These are phyloP conservation scores for Crenuchus spilurus DNA, from an alignment of 2,797 vertebrate species.

Conservation along the genomic window DNA sequence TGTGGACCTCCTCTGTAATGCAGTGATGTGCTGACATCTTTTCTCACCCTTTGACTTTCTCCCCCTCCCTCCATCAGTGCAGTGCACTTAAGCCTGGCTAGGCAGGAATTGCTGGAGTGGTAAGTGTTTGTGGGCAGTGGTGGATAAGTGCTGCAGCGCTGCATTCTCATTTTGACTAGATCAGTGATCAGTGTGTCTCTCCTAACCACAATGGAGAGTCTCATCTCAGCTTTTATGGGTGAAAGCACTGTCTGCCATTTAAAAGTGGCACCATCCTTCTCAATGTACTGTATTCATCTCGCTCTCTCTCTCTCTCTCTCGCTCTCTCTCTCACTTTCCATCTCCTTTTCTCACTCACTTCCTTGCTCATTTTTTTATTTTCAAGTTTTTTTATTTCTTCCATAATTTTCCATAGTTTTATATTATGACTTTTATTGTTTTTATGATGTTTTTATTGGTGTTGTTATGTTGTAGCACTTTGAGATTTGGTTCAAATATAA, in stretches of 20 bases:
- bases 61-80: conserved; percentile 3
- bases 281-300: conserved; percentile 41
- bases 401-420: too few species aligned
- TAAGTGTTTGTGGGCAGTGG: conserved; percentile 41
- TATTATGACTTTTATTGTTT: too few species aligned
- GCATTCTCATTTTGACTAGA: conserved; percentile 18
- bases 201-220: conserved; percentile 13
- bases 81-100: conserved; percentile 18
- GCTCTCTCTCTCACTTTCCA: conserved; percentile 50
- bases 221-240: conserved; percentile 17
- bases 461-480: too few species aligned
- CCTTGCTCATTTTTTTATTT: too few species aligned
- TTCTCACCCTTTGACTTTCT: not conserved
- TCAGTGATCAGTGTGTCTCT: conserved; percentile 18
- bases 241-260: conserved; percentile 19
- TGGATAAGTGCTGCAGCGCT: conserved; percentile 21
- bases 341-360: conserved; percentile 28
- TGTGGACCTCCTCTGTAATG: not conserved
- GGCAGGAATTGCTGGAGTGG: conserved; percentile 18
- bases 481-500: too few species aligned
- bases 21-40: not conserved
- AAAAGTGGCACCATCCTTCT: conserved; percentile 34
- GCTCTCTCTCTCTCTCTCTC: conserved; percentile 52
- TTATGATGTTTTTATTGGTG: too few species aligned
- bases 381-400: too few species aligned